A percentile compares a stretch with the other conserved stretches of the same genome.
These are phyloP conservation scores for Pseudochirops corinnae DNA, from an alignment of 2,797 vertebrate species.

Conservation along the genomic window DNA sequence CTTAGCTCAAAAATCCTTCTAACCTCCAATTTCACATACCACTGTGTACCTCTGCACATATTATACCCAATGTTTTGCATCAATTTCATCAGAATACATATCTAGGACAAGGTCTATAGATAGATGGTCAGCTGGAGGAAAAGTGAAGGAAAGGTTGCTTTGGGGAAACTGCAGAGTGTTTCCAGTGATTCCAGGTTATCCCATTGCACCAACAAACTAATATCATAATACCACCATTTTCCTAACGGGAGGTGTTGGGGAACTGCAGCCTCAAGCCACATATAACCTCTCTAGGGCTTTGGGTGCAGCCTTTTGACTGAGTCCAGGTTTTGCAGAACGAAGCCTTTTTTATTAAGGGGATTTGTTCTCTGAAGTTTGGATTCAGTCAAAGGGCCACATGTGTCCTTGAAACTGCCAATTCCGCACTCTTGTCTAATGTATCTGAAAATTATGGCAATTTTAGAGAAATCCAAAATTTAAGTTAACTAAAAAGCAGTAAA, in stretches of 20 bases:
- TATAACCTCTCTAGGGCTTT: no score
- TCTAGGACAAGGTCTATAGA: background rate
- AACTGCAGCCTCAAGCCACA: no score
- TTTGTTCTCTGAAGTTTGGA: no score
- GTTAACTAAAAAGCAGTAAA: background rate
- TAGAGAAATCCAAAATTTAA: background rate
- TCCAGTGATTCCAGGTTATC: background rate
- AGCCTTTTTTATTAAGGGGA: no score
- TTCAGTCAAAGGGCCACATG: no score
- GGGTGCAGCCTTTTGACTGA: no score
- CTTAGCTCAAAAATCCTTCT: background rate
- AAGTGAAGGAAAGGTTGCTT: background rate
- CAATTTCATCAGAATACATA: background rate
- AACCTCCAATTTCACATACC: background rate
- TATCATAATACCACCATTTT: background rate
- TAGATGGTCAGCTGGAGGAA: background rate
- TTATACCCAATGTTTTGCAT: background rate
- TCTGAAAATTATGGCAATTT: background rate
- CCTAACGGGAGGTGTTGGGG: no score
- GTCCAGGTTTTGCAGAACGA: no score
- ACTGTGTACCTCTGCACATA: background rate
- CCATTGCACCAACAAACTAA: background rate
- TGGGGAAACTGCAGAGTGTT: background rate
- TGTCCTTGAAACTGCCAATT: no score
- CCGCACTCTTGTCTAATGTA: background rate